phyloP scores from a whole-genome alignment of 2,797 vertebrate species.

The Anniella stebbinsi region DNA sequence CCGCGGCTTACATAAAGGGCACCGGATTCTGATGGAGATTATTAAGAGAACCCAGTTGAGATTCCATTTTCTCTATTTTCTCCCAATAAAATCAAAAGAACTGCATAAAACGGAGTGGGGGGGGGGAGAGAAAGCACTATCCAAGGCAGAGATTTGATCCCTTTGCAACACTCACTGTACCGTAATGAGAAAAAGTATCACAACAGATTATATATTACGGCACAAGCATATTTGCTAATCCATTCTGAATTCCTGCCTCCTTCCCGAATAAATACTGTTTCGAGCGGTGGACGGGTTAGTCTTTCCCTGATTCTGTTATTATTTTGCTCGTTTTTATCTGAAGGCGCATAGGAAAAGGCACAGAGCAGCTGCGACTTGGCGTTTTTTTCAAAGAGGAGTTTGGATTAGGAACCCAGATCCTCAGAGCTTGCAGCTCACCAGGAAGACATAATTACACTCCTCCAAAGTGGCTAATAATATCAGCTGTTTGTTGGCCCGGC shows the following conservation, averaged over 20 bases:
- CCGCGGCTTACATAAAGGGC: conserved; percentile 73
- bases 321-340: conserved; percentile 55
- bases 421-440: conserved; percentile 32
- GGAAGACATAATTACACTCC: conserved; percentile 67
- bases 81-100: conserved; percentile 70
- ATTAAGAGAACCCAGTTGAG: conserved; percentile 66
- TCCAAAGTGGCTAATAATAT: conserved; percentile 66
- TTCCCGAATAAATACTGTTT: conserved; percentile 61
- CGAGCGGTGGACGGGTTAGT: background rate
- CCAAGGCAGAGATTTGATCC: conserved; percentile 50
- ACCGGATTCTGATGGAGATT: conserved; percentile 70
- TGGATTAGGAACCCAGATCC: conserved; percentile 61
- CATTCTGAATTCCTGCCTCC: conserved; percentile 19
- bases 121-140: conserved; percentile 37
- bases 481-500: conserved; percentile 41
- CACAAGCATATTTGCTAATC: conserved; percentile 58
- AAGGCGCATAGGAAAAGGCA: conserved; percentile 27
- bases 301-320: background rate
- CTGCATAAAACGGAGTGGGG: conserved; percentile 6
- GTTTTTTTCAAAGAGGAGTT: conserved; percentile 51
- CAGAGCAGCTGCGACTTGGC: conserved; percentile 55
- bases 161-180: conserved; percentile 55
- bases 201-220: conserved; percentile 53
- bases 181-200: conserved; percentile 67
- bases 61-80: conserved; percentile 79